Conservation (phyloP, 2,113 vertebrate species). For the Tor tambroides region DNA sequence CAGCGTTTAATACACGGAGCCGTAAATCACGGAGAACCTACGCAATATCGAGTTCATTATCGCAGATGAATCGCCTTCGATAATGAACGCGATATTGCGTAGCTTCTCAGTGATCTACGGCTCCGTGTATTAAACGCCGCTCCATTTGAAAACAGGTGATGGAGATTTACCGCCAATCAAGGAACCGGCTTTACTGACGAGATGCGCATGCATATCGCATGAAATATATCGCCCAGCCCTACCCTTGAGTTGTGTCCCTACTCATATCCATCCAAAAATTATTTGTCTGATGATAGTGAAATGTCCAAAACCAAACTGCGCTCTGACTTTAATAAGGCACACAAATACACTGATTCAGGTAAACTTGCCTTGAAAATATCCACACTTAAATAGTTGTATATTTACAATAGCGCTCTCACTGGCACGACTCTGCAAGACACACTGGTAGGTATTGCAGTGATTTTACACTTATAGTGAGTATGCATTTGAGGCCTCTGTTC, state of each 20-base stretch:
- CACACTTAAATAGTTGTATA: conserved; percentile 89
- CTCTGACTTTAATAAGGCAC: conserved; percentile 92
- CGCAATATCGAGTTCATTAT: no score
- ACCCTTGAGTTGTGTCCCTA: not conserved
- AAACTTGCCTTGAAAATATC: conserved; percentile 91
- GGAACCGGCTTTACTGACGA: no score
- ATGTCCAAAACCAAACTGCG: conserved; percentile 83
- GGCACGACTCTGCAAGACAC: conserved; percentile 90
- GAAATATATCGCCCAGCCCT: no score
- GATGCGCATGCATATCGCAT: no score
- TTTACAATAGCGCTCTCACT: conserved; percentile 94
- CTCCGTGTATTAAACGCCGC: no score
- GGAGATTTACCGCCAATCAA: no score
- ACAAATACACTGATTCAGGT: conserved; percentile 97
- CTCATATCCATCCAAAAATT: not conserved
- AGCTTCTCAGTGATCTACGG: no score
- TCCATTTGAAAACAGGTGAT: no score
- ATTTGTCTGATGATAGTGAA: conserved; percentile 40
- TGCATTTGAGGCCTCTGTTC: conserved; percentile 34
- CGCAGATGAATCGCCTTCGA: no score
- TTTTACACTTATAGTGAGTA: conserved; percentile 79
- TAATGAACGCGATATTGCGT: no score
- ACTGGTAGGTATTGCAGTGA: conserved; percentile 76
- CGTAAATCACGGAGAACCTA: no score
- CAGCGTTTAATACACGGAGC: no score